Base-by-base conservation (phyloP, 1,140 invertebrate species). In the Melipona quadrifasciata region DNA sequence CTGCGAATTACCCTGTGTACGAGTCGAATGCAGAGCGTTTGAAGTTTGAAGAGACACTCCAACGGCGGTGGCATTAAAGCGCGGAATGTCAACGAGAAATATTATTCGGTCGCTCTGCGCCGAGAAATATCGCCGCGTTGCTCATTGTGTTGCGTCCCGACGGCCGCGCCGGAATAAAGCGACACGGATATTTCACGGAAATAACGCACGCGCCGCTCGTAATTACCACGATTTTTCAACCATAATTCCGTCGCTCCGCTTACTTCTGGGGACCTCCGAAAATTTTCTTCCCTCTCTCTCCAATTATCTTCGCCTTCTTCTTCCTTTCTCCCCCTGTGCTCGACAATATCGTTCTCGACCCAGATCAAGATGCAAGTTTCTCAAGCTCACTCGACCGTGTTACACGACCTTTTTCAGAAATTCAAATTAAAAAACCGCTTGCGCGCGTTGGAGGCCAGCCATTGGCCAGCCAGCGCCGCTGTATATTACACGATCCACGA, bases 151-250 rank as follows among this genome's bases (percentile, higher is more conserved):
- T 34, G 21, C 5, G 0, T 24, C 16, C 17, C 34, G 73, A 58
- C n/a, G n/a, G 10, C 21, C 57, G 16, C 24, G 34, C 27, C 34
- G 34, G 19, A 27, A 76, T 17, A 53, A 78, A 78, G 27, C 51
- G 64, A 31, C 47, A 19, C 1, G 47, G 53, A 39, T 78, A n/a
- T 68, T 55, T 55, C 47, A 78, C 61, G 67, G 64, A 17, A 68
- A 79, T 31, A 68, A 79, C 61, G 21, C 51, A 17, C 27, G 14
- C 17, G 27, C 24, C n/a, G 24, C 14, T n/a, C 51, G 10, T 80
- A 71, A 80, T 58, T 71, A 71, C 67, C 19, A 71, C 34, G 39
- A 71, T 80, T 80, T 71, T 80, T 80, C 67, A 58, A 71, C 34
- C 14, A 70, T 31, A 57, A 70, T 71, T 70, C 53, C n/a, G 47